Conservation (phyloP, 2,888 invertebrate species). For the Rapana venosa region DNA sequence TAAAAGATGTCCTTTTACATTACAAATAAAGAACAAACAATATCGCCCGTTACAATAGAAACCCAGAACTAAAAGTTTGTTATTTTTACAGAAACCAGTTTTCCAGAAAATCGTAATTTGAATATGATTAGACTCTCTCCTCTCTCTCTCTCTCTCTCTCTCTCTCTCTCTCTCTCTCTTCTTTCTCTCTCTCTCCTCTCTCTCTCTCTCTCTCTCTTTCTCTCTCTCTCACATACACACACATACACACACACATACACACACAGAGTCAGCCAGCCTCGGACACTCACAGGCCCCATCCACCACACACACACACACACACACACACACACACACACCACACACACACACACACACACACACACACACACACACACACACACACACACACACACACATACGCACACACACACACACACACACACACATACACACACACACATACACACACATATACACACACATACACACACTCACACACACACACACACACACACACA, state of each 20-base stretch:
- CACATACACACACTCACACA: slow-evolving; percentile 6
- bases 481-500: not conserved
- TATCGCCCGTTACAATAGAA: too few relatives aligned
- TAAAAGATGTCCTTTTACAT: too few relatives aligned
- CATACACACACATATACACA: slow-evolving; percentile 6
- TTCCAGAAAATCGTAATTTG: too few relatives aligned
- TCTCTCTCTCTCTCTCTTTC: too few relatives aligned
- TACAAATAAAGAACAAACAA: too few relatives aligned
- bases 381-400: too few relatives aligned
- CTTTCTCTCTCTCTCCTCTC: too few relatives aligned
- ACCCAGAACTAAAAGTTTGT: too few relatives aligned
- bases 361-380: not conserved
- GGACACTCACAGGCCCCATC: not conserved
- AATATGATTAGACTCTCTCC: too few relatives aligned
- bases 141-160: too few relatives aligned
- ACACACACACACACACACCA: not conserved
- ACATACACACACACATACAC: not conserved
- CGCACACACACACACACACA: not conserved
- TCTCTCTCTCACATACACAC: not conserved
- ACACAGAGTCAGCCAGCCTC: not conserved
- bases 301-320: not conserved
- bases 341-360: not conserved
- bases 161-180: too few relatives aligned
- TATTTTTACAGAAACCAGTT: too few relatives aligned
- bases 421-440: not conserved